Evolutionary conservation across 2,888 invertebrate species (phyloP).

Genomic region (Sisyra terminalis): DNA sequence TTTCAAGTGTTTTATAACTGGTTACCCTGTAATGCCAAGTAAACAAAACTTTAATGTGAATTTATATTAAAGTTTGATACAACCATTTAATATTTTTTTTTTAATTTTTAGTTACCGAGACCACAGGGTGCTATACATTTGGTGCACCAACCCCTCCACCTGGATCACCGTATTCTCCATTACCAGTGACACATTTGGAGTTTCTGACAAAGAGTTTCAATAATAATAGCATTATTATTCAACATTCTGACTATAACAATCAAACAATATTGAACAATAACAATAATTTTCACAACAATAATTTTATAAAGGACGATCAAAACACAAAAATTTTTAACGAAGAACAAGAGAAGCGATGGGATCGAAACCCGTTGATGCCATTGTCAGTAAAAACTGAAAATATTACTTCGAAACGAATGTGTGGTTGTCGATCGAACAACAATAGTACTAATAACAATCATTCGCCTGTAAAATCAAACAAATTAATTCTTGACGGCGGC

Average conservation of each 20-base stretch:
- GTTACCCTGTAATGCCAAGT: no score
- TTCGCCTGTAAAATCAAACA: slow-evolving; percentile 11
- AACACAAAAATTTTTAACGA: not conserved
- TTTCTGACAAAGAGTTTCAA: slow-evolving; percentile 33
- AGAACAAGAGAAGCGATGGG: not conserved
- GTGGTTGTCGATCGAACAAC: not conserved
- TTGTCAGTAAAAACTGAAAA: slow-evolving; percentile 32
- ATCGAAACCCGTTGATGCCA: slow-evolving; percentile 26
- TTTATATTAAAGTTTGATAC: not conserved
- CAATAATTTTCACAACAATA: slow-evolving; percentile 1
- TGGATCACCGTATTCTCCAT: slow-evolving; percentile 47
- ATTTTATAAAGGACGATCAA: not conserved
- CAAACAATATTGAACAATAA: not conserved
- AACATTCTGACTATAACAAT: slow-evolving; percentile 16
- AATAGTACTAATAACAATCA: slow-evolving; percentile 5
- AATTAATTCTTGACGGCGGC: slow-evolving; percentile 29
- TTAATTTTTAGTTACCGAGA: slow-evolving; percentile 38
- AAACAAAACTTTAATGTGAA: no score
- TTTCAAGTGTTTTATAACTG: no score
- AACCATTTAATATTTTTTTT: slow-evolving; percentile 8
- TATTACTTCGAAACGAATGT: slow-evolving; percentile 23
- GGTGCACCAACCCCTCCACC: slow-evolving; percentile 50
- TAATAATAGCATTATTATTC: slow-evolving; percentile 29
- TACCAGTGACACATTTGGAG: slow-evolving; percentile 49
- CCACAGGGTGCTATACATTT: slow-evolving; percentile 39